Percentiles rank a stretch among this genome's conserved stretches.
phyloP scores from a whole-genome alignment of 2,888 invertebrate genomes.

The Lamellibrachia columna region DNA sequence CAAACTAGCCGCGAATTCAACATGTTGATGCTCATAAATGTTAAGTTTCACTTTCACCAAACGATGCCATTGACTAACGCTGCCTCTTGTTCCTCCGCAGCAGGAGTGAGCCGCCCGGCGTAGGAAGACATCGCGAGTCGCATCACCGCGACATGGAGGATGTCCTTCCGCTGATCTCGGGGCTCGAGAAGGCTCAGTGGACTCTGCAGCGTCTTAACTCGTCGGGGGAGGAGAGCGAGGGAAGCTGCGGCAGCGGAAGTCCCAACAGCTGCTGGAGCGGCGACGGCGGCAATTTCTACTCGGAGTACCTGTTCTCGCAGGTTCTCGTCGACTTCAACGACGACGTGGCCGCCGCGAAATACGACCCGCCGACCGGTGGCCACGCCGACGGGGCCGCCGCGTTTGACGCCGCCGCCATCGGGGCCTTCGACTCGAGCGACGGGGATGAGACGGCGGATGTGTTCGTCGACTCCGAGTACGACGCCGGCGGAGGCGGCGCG shows the following conservation, averaged over 20 bases:
- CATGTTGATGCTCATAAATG: not conserved
- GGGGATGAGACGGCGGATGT: conserved; percentile 16
- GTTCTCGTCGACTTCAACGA: conserved; percentile 56
- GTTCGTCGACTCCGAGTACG: conserved; percentile 13
- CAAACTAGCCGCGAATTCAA: not conserved
- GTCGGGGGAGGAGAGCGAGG: conserved; percentile 52
- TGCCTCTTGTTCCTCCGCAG: not conserved
- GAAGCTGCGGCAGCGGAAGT: conserved; percentile 43
- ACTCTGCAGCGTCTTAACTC: conserved; percentile 61
- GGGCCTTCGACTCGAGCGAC: not conserved
- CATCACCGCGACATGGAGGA: conserved; percentile 36
- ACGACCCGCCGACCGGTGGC: not conserved
- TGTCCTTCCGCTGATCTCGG: conserved; percentile 56
- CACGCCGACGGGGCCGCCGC: conserved; percentile 8
- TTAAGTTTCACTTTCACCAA: not conserved
- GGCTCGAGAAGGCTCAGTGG: conserved; percentile 58
- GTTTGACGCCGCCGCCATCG: not conserved
- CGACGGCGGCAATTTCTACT: conserved; percentile 49
- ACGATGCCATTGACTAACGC: not conserved
- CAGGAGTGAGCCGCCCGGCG: not conserved
- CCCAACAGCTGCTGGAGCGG: conserved; percentile 38
- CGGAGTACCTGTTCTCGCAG: conserved; percentile 58
- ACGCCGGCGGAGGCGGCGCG: not conserved
- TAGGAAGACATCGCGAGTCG: not conserved
- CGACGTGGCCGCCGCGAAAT: conserved; percentile 35